Conservation (phyloP, 2,113 vertebrate species). For the Naja naja region DNA sequence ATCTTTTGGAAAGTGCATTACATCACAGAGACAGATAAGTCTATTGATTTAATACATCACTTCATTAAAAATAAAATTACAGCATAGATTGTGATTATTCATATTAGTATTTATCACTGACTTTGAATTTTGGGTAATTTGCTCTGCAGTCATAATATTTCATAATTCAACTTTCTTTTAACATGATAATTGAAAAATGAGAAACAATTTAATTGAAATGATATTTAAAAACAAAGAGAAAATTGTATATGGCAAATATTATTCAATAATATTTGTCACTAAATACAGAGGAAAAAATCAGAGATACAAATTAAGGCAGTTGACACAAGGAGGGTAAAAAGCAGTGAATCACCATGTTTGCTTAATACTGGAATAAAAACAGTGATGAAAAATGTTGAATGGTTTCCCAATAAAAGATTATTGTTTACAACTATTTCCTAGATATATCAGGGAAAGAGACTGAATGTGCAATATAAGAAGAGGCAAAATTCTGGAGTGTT, state of each 20-base stretch:
- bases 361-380: background rate
- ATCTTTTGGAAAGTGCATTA: background rate
- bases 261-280: background rate
- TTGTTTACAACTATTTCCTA: background rate
- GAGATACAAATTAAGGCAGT: background rate
- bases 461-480: background rate
- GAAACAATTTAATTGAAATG: background rate
- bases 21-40: background rate
- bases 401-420: background rate
- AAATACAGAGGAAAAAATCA: background rate
- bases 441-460: background rate
- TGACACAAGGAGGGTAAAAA: background rate
- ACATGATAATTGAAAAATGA: background rate
- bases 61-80: background rate
- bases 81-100: conserved; percentile 29
- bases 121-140: background rate
- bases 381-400: background rate
- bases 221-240: background rate
- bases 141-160: background rate
- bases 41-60: background rate
- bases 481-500: background rate
- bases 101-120: background rate
- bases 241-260: no score
- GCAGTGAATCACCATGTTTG: background rate
- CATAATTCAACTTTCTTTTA: background rate